These are phyloP conservation scores for Epistrophe eligans DNA, from an alignment of 2,888 invertebrate species.

Conservation along the genomic window DNA sequence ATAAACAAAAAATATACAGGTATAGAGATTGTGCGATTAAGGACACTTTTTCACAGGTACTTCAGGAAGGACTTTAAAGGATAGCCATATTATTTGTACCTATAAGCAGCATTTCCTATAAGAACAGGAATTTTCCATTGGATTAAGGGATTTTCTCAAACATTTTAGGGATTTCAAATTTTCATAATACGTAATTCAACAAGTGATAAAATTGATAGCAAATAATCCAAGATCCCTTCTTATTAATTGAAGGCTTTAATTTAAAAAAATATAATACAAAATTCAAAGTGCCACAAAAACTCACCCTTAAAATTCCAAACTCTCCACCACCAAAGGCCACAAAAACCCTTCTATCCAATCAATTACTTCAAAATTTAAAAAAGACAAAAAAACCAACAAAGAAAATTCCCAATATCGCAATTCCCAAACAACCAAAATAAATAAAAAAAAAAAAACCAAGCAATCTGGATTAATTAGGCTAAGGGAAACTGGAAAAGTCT, in stretches of 20 bases:
- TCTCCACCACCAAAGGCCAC: background rate
- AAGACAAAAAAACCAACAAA: background rate
- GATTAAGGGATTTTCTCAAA: background rate
- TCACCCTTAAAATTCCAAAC: background rate
- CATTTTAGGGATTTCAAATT: background rate
- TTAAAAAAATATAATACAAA: background rate
- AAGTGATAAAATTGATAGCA: background rate
- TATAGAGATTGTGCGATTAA: background rate
- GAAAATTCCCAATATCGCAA: conserved; percentile 19
- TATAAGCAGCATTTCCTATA: background rate
- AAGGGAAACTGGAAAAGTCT: conserved; percentile 51
- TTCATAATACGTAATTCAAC: too few relatives aligned
- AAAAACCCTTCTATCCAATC: conserved; percentile 9
- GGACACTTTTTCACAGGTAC: background rate
- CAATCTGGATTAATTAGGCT: conserved; percentile 54
- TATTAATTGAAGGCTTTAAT: background rate
- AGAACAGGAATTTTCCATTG: background rate
- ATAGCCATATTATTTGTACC: too few relatives aligned
- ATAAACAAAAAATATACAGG: too few relatives aligned
- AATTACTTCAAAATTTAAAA: background rate
- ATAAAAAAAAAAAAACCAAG: conserved; percentile 17
- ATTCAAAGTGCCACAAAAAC: background rate
- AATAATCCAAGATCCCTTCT: background rate
- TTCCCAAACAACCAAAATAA: too few relatives aligned
- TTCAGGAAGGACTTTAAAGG: background rate